A percentile compares a stretch with the other conserved stretches of the same genome.
Conservation (phyloP, 2,888 invertebrate species). For the Cryptophagus acutangulus region DNA sequence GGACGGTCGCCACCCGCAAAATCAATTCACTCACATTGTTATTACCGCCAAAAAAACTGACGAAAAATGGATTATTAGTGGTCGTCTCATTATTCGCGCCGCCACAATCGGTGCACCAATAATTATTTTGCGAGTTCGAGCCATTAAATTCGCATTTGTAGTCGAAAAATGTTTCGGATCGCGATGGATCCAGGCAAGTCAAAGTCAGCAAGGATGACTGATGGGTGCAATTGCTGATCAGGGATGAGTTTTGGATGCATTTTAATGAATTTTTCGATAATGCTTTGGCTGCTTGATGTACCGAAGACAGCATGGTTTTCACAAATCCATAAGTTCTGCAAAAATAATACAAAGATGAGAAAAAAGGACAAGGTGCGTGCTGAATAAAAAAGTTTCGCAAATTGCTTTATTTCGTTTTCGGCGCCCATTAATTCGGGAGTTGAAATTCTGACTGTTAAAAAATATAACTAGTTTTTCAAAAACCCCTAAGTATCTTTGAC, state of each 20-base stretch:
- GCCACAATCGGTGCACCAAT: no score
- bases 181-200: constrained; percentile 23
- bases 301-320: constrained; percentile 27
- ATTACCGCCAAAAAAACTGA: constrained; percentile 25
- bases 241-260: constrained; percentile 22
- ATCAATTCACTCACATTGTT: constrained; percentile 31
- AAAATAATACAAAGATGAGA: no score
- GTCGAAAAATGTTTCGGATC: constrained; percentile 27
- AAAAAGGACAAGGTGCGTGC: no score
- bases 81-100: no score
- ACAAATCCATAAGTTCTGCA: no score
- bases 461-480: no score
- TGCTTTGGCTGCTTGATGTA: constrained; percentile 7
- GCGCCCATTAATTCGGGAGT: no score
- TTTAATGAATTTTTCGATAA: constrained; percentile 13
- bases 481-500: no score
- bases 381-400: no score
- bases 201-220: constrained; percentile 20
- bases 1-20: constrained; percentile 24
- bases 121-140: no score
- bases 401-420: no score
- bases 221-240: constrained; percentile 22
- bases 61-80: constrained; percentile 21
- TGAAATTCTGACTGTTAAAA: no score
- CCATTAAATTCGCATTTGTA: constrained; percentile 34